Percentiles rank a stretch among this genome's conserved stretches.
Conservation (phyloP, 1,140 invertebrate genomes). For the Micrasema minimum region DNA sequence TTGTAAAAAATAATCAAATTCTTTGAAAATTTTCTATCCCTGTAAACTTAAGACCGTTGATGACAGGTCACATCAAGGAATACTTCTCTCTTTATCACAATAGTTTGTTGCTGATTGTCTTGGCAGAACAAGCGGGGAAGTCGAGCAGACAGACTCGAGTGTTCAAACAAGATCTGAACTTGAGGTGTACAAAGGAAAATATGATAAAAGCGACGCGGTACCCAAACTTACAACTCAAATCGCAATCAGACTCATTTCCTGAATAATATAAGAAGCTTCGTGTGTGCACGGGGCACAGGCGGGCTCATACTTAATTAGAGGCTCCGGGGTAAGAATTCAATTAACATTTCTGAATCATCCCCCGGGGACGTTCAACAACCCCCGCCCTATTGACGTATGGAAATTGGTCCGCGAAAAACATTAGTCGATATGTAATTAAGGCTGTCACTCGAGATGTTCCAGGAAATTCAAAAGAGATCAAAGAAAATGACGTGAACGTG, state of each 20-base stretch:
- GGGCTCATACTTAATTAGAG: constrained; percentile 44
- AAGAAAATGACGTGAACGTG: constrained; percentile 36
- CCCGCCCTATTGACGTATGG: constrained; percentile 36
- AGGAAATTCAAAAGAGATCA: constrained; percentile 31
- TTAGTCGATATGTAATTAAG: constrained; percentile 33
- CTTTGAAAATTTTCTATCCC: no score
- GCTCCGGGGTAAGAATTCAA: constrained; percentile 50
- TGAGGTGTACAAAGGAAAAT: constrained; percentile 13
- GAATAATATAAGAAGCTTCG: constrained; percentile 28
- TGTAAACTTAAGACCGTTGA: no score
- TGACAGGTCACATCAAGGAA: no score
- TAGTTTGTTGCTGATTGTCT: no score
- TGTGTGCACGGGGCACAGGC: constrained; percentile 6
- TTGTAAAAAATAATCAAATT: no score
- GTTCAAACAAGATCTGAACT: neutral
- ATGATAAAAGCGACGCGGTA: constrained; percentile 11
- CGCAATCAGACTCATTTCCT: constrained; percentile 35
- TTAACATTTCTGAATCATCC: constrained; percentile 49
- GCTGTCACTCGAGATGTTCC: constrained; percentile 39
- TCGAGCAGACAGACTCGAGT: no score
- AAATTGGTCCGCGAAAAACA: constrained; percentile 45
- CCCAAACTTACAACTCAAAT: constrained; percentile 2
- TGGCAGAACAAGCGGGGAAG: no score
- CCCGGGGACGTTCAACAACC: constrained; percentile 26
- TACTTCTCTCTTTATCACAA: no score